These are phyloP conservation scores for Aix galericulata DNA, from an alignment of 2,113 vertebrate species.

Conservation along the genomic window DNA sequence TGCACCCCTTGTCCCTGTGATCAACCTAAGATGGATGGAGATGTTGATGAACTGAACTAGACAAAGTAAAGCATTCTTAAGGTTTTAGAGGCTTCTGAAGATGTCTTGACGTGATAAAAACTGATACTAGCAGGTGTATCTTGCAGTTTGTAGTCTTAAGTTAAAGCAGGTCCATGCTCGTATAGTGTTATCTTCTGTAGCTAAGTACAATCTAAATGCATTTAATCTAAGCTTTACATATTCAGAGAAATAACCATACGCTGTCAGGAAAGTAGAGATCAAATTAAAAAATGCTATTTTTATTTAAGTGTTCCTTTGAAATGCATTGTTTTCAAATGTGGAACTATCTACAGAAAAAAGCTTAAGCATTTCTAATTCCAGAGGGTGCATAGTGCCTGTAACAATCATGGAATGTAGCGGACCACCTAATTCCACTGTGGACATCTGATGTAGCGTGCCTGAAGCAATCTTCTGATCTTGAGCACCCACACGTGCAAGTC, in stretches of 20 bases:
- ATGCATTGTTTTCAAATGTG: slow-evolving; percentile 43
- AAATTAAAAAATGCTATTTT: background rate
- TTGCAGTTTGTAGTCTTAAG: background rate
- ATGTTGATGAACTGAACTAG: background rate
- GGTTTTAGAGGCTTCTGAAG: background rate
- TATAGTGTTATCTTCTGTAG: background rate
- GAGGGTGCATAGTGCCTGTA: slow-evolving; percentile 87
- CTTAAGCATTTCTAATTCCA: slow-evolving; percentile 93
- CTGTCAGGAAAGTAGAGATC: background rate
- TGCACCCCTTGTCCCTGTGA: background rate
- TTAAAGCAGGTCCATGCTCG: background rate
- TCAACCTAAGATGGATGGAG: background rate
- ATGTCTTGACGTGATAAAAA: background rate
- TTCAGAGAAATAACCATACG: background rate
- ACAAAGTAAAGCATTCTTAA: background rate
- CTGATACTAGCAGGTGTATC: background rate
- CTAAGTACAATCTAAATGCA: background rate
- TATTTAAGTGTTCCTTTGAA: slow-evolving; percentile 50
- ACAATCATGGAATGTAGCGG: slow-evolving; percentile 92
- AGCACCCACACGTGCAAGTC: slow-evolving; percentile 88
- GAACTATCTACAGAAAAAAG: slow-evolving; percentile 80
- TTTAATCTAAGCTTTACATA: background rate
- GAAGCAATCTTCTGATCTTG: slow-evolving; percentile 84
- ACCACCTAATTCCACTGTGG: slow-evolving; percentile 83
- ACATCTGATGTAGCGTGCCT: slow-evolving; percentile 85